These are phyloP conservation scores for Anolis carolinensis DNA, from an alignment of 2,113 vertebrate genomes.

Conservation along the genomic window DNA sequence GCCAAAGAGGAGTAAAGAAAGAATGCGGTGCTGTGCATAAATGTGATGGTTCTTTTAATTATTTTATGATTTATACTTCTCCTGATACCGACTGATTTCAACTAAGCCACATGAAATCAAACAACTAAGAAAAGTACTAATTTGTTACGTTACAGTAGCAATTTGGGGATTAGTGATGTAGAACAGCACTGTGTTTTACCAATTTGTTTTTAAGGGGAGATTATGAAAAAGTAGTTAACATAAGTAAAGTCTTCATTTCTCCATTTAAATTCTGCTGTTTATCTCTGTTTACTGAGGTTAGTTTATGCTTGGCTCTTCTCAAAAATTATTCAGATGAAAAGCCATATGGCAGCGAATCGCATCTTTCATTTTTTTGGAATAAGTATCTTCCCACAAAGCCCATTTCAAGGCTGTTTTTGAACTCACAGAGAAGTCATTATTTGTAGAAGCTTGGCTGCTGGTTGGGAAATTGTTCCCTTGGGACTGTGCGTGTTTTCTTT, in stretches of 20 bases:
- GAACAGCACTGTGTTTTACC: background rate
- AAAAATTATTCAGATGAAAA: background rate
- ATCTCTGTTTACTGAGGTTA: background rate
- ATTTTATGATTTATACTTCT: background rate
- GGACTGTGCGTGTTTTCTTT: background rate
- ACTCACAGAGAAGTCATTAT: constrained; percentile 8
- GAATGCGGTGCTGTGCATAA: background rate
- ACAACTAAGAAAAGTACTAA: background rate
- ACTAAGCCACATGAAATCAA: constrained; percentile 1
- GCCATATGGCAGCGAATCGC: background rate
- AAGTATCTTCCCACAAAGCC: background rate
- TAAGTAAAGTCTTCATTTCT: background rate
- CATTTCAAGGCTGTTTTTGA: background rate
- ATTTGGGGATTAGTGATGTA: constrained; percentile 9
- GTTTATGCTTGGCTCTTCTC: background rate
- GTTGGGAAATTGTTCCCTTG: background rate
- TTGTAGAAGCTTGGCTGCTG: background rate
- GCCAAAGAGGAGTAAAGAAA: too few relatives aligned
- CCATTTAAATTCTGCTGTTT: background rate
- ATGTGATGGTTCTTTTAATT: background rate
- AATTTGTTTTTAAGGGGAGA: constrained; percentile 9
- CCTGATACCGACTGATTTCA: background rate
- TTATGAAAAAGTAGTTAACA: background rate
- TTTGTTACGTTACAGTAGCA: background rate
- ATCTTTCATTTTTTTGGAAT: background rate